phyloP scores from a whole-genome alignment of 92 coral and sea anemone species.

The Pocillopora meandrina region DNA sequence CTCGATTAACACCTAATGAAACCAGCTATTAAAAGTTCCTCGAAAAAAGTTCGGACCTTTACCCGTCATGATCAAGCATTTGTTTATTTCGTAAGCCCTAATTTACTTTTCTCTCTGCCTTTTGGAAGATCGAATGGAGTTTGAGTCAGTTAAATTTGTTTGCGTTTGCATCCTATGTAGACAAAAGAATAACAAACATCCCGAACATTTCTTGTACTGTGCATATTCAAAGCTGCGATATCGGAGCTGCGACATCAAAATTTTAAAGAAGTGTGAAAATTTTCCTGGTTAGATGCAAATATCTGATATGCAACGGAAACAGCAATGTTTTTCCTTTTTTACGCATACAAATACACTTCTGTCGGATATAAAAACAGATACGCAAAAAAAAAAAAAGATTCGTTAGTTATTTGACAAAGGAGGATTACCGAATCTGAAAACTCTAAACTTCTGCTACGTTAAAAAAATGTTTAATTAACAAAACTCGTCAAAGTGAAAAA shows the following conservation, averaged over 20 bases:
- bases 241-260: too few species aligned
- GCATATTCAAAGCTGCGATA: too few species aligned
- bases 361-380: too few species aligned
- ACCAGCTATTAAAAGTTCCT: not conserved
- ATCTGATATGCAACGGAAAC: too few species aligned
- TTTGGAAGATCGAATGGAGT: not conserved
- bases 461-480: conserved; percentile 21
- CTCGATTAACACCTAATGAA: conserved; percentile 17
- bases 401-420: not conserved
- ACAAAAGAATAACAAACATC: too few species aligned
- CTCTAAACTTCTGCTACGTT: not conserved
- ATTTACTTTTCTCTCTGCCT: not conserved
- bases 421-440: not conserved
- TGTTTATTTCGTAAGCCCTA: not conserved
- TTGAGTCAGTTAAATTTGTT: not conserved
- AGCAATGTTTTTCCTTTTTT: too few species aligned
- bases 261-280: too few species aligned
- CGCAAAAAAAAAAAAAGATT: not conserved
- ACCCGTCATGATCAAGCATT: not conserved
- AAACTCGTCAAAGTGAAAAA: conserved; percentile 12
- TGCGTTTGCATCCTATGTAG: too few species aligned
- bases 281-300: too few species aligned
- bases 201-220: too few species aligned
- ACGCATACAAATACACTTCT: too few species aligned
- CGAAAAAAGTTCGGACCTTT: not conserved